A percentile compares a stretch with the other conserved stretches of the same genome.
These are phyloP conservation scores for Elanus axillaris DNA, from an alignment of 2,113 vertebrate species.

Conservation along the genomic window DNA sequence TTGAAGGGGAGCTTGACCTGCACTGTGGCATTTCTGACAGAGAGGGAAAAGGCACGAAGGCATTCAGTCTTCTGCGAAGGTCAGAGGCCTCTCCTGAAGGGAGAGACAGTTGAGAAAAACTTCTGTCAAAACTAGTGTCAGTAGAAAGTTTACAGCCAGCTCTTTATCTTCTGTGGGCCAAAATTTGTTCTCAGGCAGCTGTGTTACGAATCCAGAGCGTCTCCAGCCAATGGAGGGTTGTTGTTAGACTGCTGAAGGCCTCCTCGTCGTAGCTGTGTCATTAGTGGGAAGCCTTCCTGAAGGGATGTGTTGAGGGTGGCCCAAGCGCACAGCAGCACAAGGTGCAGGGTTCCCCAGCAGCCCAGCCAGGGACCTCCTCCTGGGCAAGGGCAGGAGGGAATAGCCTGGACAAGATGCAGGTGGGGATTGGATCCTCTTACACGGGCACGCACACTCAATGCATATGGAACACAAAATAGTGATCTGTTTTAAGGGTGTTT, in stretches of 20 bases:
- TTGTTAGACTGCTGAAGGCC: neutral
- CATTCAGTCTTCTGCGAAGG: neutral
- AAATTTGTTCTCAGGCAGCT: neutral
- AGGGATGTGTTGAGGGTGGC: neutral
- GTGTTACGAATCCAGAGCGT: neutral
- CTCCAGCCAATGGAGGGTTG: neutral
- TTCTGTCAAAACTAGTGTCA: neutral
- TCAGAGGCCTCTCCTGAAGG: neutral
- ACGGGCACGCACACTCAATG: neutral
- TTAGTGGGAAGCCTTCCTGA: neutral
- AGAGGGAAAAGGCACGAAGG: neutral
- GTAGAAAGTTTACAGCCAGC: neutral
- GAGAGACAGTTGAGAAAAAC: neutral
- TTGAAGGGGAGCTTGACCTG: accelerated
- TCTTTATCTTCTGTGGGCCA: neutral
- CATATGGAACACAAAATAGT: neutral
- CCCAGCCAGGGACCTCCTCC: neutral
- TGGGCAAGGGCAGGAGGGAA: neutral
- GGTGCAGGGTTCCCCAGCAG: neutral
- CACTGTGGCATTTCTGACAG: neutral
- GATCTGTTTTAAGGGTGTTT: conserved; percentile 13
- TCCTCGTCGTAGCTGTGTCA: neutral
- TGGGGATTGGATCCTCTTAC: neutral
- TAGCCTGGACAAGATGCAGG: neutral
- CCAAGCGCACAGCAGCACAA: neutral